Evolutionary conservation across 2,113 vertebrate genomes (phyloP), one percentile per base, ranked within the genome.

Genomic region (Cromileptes altivelis): DNA sequence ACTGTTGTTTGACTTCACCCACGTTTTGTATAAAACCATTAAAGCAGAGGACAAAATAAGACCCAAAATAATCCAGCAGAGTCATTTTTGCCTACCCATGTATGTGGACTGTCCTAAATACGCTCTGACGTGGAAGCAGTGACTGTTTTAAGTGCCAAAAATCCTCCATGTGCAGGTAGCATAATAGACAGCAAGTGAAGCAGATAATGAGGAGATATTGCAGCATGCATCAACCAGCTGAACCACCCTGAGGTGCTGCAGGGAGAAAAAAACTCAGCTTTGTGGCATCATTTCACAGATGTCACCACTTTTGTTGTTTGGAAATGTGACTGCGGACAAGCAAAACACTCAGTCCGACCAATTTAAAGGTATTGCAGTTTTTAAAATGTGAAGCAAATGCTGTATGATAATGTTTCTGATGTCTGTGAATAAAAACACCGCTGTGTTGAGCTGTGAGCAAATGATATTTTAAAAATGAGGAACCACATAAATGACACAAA

Each of bases 401-500:
- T 40, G n/a, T 45, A 11, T 17, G 1, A 45, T 30, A 30, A 7
- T 30, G 37, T 53, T 19, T 21, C 37, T 61, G n/a, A 49, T 52
- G n/a, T 75, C 10, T 47, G 23, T 62, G 8, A 25, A 14, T 4
- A 62, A 61, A 18, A 70, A n/a, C 3, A 6, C 1, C 19, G 2
- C 5, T 30, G 61, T 14, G 7, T 6, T 78, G 27, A 50, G 25
- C 15, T 30, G 15, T 45, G 18, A 53, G 17, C 23, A 27, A 25
- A 8, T 70, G 37, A 62, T 19, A 57, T 60, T 30, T 25, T 9
- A 55, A 78, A 42, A 71, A 65, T 4, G 37, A 64, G 9, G 56
- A 47, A 53, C 75, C 18, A 71, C 82, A 63, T 47, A 74, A 89
- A 61, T 94, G 94, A 94, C 95, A 95, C 94, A 96, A 96, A 96